Conservation (phyloP, 2,888 invertebrate species). For the Sceliomorpha sp. region DNA sequence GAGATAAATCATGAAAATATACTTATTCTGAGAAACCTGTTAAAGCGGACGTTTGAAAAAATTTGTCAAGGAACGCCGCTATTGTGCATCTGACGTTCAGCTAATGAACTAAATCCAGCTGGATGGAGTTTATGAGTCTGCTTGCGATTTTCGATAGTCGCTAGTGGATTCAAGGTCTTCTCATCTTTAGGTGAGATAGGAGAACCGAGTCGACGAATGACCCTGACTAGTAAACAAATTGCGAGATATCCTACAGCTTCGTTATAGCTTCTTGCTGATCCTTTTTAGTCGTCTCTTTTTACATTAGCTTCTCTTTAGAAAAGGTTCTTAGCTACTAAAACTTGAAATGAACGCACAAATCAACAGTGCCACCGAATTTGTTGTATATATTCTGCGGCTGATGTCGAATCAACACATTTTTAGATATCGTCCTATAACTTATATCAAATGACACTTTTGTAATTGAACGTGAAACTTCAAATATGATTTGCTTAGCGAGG, state of each 20-base stretch:
- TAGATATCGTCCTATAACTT: constrained; percentile 20
- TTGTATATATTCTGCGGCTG: no score
- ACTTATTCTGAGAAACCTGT: no score
- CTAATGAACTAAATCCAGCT: constrained; percentile 75
- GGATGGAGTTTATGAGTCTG: constrained; percentile 68
- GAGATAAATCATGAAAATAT: no score
- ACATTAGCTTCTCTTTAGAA: constrained; percentile 11
- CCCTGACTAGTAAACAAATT: constrained; percentile 79
- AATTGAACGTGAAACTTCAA: constrained; percentile 19
- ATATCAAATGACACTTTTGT: constrained; percentile 36
- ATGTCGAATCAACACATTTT: no score
- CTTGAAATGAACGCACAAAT: constrained; percentile 15
- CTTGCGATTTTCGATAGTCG: constrained; percentile 74
- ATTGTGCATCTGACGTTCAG: constrained; percentile 70
- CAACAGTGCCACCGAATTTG: no score
- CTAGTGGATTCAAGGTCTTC: constrained; percentile 63
- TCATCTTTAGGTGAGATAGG: constrained; percentile 75
- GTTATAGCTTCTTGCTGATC: constrained; percentile 73
- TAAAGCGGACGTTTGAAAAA: constrained; percentile 34
- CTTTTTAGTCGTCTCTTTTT: constrained; percentile 40
- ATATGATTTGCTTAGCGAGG: constrained; percentile 42
- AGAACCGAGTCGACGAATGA: constrained; percentile 78
- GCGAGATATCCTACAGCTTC: constrained; percentile 74
- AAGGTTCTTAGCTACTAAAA: constrained; percentile 10
- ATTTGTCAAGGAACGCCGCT: constrained; percentile 63